Base-by-base conservation (phyloP, 2,113 vertebrate genomes). In the Odocoileus virginianus region DNA sequence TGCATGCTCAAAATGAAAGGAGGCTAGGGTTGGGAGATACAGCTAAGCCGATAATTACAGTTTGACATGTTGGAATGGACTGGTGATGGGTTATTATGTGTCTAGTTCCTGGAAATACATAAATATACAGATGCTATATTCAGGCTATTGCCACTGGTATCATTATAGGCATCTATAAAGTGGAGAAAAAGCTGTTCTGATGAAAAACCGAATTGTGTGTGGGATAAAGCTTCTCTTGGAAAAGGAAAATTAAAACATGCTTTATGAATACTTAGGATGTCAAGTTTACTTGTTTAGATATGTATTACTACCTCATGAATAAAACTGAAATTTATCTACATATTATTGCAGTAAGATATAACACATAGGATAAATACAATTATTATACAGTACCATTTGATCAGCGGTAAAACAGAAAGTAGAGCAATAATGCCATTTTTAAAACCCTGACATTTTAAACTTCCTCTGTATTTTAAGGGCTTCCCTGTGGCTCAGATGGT, bases 201-300 rank as follows among this genome's bases (percentile, higher is more conserved):
- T 93, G 40, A 84, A 90, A 92, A 96, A 61, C 30, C 5, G 76
- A 92, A 78, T 47, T 87, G 25, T 95, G 7, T 67, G 8, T 12
- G 16, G 58, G 40, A 84, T 78, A 84, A 74, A 88, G 3, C 19
- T 86, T 40, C 1, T 7, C 2, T 90, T 94, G 79, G 83, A 90
- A 91, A 97, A 95, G 17, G 36, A 86, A 88, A 91, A 82, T 97
- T 89, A 84, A 96, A 86, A 43, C 83, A 82, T 28, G 45, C 57
- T 95, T 92, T 96, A 96, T 92, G 95, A 97, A 89, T 92, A 94
- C 17, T 97, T 81, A 97, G 67, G 40, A 84, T 94, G 30, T 94
- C 40, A 89, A 92, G 27, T 17, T 54, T 92, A 87, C 0, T 71
- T 82, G 54, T 89, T 96, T 93, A 97, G 45, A 83, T 96, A 60